These are phyloP conservation scores for Platichthys flesus DNA, from an alignment of 2,113 vertebrate genomes.

Conservation along the genomic window DNA sequence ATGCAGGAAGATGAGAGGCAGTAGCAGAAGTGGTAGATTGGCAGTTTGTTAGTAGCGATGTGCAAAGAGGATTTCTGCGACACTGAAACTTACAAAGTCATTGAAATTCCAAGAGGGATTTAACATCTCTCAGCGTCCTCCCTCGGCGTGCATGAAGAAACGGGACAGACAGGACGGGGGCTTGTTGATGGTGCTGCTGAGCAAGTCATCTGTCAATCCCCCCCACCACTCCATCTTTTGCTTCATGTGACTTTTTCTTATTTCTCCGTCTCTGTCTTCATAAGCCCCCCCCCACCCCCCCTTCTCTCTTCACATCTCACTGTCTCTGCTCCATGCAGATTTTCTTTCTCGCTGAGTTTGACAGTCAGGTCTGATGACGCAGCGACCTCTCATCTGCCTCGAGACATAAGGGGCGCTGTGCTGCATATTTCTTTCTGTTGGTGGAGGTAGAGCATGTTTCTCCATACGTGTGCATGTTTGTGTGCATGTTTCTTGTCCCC, in stretches of 20 bases:
- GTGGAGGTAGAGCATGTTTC: not conserved
- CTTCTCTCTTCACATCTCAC: conserved; percentile 3
- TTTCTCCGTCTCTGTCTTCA: not conserved
- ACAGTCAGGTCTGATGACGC: conserved; percentile 64
- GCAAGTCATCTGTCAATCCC: conserved; percentile 19
- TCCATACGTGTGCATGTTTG: not conserved
- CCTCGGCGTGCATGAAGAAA: conserved; percentile 36
- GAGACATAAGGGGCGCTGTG: conserved; percentile 7
- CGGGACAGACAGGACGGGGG: conserved; percentile 14
- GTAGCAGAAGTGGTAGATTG: conserved; percentile 10
- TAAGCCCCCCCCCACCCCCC: not conserved
- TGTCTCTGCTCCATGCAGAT: conserved; percentile 44
- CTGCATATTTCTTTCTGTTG: conserved; percentile 40
- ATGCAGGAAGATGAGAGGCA: not conserved
- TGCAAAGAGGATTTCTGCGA: conserved; percentile 38
- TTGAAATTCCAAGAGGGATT: conserved; percentile 52
- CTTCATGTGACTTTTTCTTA: conserved; percentile 14
- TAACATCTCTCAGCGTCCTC: conserved; percentile 24
- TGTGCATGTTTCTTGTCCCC: not conserved
- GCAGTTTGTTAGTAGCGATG: conserved; percentile 27
- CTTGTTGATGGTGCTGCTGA: conserved; percentile 38
- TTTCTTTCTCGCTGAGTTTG: conserved; percentile 48
- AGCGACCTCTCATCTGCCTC: conserved; percentile 54
- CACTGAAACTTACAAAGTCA: conserved; percentile 43
- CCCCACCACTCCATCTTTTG: not conserved